Evolutionary conservation across 1,140 invertebrate genomes (phyloP).

Genomic region (Scaptomyza montana): DNA sequence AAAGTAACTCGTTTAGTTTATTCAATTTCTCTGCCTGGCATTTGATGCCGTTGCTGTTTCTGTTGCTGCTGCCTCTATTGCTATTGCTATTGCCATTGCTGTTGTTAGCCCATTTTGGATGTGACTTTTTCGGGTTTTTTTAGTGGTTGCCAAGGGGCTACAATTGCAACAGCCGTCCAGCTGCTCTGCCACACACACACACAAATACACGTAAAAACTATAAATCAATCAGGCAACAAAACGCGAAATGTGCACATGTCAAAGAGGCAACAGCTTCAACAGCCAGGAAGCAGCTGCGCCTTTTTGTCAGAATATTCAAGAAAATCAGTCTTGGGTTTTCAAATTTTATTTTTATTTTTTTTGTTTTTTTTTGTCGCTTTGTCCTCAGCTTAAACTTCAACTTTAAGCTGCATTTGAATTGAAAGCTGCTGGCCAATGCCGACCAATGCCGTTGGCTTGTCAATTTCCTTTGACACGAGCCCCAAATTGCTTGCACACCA

Average conservation of each 20-base stretch:
- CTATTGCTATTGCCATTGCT: slow-evolving; percentile 7
- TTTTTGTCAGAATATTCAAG: slow-evolving; percentile 39
- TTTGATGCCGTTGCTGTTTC: slow-evolving; percentile 7
- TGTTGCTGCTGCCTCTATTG: not conserved
- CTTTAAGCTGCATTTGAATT: slow-evolving; percentile 48
- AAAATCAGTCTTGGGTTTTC: slow-evolving; percentile 24
- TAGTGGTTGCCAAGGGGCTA: slow-evolving; percentile 22
- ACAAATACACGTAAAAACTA: slow-evolving; percentile 64
- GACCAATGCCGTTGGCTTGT: slow-evolving; percentile 53
- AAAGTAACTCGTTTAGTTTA: slow-evolving; percentile 80
- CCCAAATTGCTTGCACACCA: slow-evolving; percentile 60
- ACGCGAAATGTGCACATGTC: slow-evolving; percentile 79
- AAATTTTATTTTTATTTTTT: no score
- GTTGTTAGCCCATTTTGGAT: slow-evolving; percentile 17
- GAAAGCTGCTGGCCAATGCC: slow-evolving; percentile 16
- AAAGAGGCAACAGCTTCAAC: slow-evolving; percentile 42
- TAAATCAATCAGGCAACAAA: slow-evolving; percentile 79
- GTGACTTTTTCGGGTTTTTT: slow-evolving; percentile 53
- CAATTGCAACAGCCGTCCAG: slow-evolving; percentile 8
- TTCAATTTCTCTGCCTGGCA: slow-evolving; percentile 61
- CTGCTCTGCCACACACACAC: slow-evolving; percentile 23
- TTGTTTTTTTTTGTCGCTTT: no score
- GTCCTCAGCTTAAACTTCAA: slow-evolving; percentile 40
- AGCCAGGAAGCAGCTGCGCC: slow-evolving; percentile 18
- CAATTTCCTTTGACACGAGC: slow-evolving; percentile 74